Evolutionary conservation across 2,113 vertebrate species (phyloP).

Genomic region (Neofelis nebulosa): DNA sequence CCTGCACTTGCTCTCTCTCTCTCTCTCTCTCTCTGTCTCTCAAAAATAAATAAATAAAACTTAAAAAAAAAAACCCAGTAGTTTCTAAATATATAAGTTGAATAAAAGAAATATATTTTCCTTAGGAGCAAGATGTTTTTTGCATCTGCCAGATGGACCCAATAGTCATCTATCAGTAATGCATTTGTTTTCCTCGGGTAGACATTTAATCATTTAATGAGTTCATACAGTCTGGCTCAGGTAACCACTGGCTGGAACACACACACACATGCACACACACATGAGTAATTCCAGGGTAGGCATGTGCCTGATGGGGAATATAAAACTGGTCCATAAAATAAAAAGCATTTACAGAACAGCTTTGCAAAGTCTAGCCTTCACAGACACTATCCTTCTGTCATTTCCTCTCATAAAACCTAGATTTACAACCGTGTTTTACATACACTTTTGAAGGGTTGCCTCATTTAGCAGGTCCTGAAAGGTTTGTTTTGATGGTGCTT

Average conservation of each 20-base stretch:
- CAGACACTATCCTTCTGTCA: not conserved
- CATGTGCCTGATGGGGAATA: not conserved
- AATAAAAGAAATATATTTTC: constrained; percentile 26
- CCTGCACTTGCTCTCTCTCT: too few species aligned
- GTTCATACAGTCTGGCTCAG: not conserved
- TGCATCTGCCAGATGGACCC: not conserved
- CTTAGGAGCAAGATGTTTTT: not conserved
- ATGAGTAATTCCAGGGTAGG: not conserved
- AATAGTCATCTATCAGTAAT: not conserved
- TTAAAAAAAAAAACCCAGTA: not conserved
- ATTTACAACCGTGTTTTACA: not conserved
- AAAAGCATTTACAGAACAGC: not conserved
- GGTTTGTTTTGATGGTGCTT: not conserved
- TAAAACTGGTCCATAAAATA: constrained; percentile 4
- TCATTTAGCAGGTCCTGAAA: not conserved
- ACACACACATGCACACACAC: not conserved
- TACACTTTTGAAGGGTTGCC: not conserved
- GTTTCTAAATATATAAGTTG: not conserved
- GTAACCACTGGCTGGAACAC: not conserved
- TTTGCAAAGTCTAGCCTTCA: not conserved
- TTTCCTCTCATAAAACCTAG: not conserved
- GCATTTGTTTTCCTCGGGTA: not conserved
- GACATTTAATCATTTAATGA: not conserved
- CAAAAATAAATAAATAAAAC: too few species aligned
- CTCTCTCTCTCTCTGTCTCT: too few species aligned